phyloP scores from a whole-genome alignment of 2,888 invertebrate species.

The Poecilus cupreus region DNA sequence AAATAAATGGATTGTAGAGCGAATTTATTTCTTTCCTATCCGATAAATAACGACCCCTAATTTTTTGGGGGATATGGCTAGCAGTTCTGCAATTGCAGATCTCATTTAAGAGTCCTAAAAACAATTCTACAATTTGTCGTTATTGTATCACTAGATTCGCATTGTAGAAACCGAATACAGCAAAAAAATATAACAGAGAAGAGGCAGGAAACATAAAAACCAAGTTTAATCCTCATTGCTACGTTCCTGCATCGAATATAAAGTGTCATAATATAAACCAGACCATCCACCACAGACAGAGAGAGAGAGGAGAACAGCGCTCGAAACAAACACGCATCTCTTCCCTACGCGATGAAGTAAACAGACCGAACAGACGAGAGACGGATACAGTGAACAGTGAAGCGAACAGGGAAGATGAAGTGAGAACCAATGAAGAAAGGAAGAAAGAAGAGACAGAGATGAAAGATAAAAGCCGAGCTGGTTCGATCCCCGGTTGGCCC shows the following conservation, averaged over 20 bases:
- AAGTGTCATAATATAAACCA: slow-evolving; percentile 15
- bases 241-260: not conserved
- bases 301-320: not conserved
- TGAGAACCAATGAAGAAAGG: not conserved
- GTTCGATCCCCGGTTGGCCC: slow-evolving; percentile 59
- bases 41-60: no score
- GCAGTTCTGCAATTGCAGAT: no score
- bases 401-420: slow-evolving; percentile 18
- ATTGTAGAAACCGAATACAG: no score
- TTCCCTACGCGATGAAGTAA: not conserved
- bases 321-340: no score
- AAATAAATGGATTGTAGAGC: no score
- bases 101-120: no score
- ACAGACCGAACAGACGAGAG: not conserved
- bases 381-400: not conserved
- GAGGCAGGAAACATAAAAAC: slow-evolving; percentile 30
- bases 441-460: slow-evolving; percentile 38
- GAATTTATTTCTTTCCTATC: no score
- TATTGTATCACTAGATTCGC: no score
- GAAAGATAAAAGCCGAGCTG: slow-evolving; percentile 56
- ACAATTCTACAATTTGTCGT: no score
- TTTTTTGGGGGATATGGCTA: no score
- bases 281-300: not conserved
- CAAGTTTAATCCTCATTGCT: not conserved
- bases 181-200: not conserved